Evolutionary conservation across 2,888 invertebrate species (phyloP), one percentile per base, ranked within the genome.

Genomic region (Epinotia nisella): DNA sequence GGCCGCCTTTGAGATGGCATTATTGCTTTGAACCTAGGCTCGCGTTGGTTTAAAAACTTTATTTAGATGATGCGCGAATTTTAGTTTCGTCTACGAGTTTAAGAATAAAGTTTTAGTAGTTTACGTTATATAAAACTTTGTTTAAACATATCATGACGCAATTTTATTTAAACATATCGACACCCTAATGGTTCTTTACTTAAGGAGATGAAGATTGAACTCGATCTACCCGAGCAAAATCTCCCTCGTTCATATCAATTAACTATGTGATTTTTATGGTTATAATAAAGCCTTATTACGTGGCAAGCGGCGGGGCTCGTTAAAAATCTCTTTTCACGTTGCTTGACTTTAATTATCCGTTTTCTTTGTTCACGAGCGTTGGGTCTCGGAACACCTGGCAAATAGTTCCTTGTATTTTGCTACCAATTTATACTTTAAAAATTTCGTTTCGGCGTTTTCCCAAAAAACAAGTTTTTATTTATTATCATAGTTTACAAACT

Each of bases 311-410:
- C 86, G 86, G 83, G 85, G 86, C 90, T 92, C 91, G 91, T 93
- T 92, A 91, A 92, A 76, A 92, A 90, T 89, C 90, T 90, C 88
- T 90, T 90, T 90, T 88, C 90, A 86, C 87, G 85, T 87, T 82
- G 88, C 89, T 88, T 87, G 86, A 83, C 87, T 89, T 90, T 92
- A 92, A 92, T 92, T 92, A 91, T 92, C 91, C 91, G 92, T 90
- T 90, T 88, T 90, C 90, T 90, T 92, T 92, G 90, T 92, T 89
- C 83, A 77, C 81, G 76, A 76, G 83, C 87, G 86, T 83, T 87
- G 85, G 82, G 83, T 83, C 83, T 83, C 83, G 87, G 87, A 85
- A 83, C 85, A 84, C 83, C 74, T 81, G 82, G 83, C 82, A 81
- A 86, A 87, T 85, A 86, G 83, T 86, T 83, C 75, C 77, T 82